Percentiles rank a stretch among this genome's conserved stretches.
Conservation (phyloP, 2,113 vertebrate species). For the Vulpes ferrilata region DNA sequence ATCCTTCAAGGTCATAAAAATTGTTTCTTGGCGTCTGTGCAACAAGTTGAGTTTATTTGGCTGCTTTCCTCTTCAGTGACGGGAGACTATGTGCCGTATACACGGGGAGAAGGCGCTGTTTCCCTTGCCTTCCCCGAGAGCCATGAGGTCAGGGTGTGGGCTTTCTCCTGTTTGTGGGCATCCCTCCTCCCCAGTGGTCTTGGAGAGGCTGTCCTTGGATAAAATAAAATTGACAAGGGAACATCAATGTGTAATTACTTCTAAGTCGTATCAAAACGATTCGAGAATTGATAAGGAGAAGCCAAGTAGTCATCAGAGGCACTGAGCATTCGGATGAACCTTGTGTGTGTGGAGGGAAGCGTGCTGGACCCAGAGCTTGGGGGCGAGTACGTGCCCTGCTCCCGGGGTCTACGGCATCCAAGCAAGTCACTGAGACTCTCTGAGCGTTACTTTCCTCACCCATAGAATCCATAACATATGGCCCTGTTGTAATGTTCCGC, state of each 20-base stretch:
- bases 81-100: too few species aligned
- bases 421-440: neutral
- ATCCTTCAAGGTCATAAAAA: neutral
- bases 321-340: fast-evolving
- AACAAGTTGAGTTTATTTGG: neutral
- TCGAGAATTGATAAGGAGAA: neutral
- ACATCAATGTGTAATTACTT: neutral
- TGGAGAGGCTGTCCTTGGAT: neutral
- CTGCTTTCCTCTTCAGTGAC: neutral
- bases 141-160: neutral
- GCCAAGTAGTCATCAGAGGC: neutral
- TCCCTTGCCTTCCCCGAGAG: neutral
- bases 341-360: fast-evolving
- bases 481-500: neutral
- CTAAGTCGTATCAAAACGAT: neutral
- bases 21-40: neutral
- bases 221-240: neutral
- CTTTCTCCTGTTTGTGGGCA: neutral
- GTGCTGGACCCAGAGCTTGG: fast-evolving
- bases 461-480: neutral
- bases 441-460: neutral
- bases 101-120: fast-evolving
- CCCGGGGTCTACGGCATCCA: fast-evolving
- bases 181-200: neutral
- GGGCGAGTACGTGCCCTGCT: too few species aligned